Conservation (phyloP, 92 coral and sea anemone genomes). For the Phenganax stokvisi region DNA sequence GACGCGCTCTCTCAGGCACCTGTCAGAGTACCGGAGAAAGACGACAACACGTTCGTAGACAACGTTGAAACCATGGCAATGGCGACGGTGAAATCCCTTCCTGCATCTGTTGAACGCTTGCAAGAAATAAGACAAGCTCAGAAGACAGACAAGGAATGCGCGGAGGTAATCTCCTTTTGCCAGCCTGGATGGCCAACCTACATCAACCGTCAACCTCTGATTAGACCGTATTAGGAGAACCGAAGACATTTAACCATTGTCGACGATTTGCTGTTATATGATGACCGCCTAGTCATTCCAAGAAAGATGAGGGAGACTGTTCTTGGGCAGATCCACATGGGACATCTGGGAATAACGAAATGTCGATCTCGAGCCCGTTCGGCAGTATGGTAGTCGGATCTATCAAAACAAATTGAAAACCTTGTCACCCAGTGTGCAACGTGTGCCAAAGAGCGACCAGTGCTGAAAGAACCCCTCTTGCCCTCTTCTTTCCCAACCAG, state of each 20-base stretch:
- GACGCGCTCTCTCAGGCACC: constrained; percentile 20
- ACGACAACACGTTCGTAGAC: constrained; percentile 25
- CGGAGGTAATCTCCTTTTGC: constrained; percentile 41
- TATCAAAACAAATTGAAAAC: constrained; percentile 29
- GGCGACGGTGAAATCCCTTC: constrained; percentile 8
- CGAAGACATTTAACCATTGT: constrained; percentile 35
- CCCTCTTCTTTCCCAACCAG: constrained; percentile 50
- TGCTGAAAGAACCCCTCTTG: constrained; percentile 51
- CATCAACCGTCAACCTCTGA: constrained; percentile 48
- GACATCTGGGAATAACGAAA: constrained; percentile 43
- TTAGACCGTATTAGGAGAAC: constrained; percentile 33
- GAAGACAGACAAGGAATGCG: neutral
- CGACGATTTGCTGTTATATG: constrained; percentile 51
- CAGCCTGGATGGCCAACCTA: constrained; percentile 52
- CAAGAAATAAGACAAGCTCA: constrained; percentile 19
- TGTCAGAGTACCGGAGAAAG: neutral
- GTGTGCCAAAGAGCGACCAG: constrained; percentile 34
- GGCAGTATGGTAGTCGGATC: constrained; percentile 43
- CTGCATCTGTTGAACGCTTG: constrained; percentile 10
- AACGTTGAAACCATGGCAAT: constrained; percentile 21
- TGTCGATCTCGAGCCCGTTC: constrained; percentile 46
- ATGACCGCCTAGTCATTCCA: constrained; percentile 59
- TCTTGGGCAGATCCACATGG: constrained; percentile 48
- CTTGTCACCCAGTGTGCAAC: constrained; percentile 43
- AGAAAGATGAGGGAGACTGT: constrained; percentile 43